These are phyloP conservation scores for Oreortyx pictus DNA, from an alignment of 2,797 vertebrate species.

Conservation along the genomic window DNA sequence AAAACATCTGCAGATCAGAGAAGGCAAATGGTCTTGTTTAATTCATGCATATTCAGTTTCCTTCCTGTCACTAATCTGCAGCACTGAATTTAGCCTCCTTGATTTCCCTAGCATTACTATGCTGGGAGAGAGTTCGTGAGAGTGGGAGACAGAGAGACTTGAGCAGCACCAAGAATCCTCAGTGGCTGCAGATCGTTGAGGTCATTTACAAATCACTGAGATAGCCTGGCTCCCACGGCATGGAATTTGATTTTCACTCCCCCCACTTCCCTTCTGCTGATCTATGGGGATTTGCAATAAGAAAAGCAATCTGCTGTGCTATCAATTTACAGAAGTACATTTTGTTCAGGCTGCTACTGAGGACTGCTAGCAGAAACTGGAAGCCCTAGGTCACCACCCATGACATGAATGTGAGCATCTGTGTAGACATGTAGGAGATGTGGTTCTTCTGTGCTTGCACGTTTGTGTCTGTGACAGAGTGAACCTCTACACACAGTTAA, in stretches of 20 bases:
- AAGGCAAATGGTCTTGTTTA: conserved; percentile 66
- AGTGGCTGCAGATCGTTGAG: neutral
- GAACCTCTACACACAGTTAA: neutral
- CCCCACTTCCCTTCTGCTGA: neutral
- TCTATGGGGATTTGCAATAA: neutral
- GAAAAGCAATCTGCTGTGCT: neutral
- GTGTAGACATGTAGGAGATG: neutral
- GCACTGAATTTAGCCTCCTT: conserved; percentile 52
- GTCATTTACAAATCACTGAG: conserved; percentile 16
- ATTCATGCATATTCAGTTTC: conserved; percentile 65
- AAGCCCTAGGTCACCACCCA: conserved; percentile 3
- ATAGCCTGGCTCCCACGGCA: neutral
- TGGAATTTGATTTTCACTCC: conserved; percentile 24
- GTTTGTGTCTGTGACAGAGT: neutral
- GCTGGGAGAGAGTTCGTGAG: neutral
- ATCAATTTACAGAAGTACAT: neutral
- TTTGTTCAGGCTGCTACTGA: neutral
- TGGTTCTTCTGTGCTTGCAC: neutral
- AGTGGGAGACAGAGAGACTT: conserved; percentile 3
- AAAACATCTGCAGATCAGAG: conserved; percentile 68
- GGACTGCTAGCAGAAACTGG: neutral
- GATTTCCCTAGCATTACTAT: conserved; percentile 33
- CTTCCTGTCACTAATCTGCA: conserved; percentile 53
- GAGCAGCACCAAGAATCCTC: neutral
- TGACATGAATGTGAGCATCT: neutral